Evolutionary conservation across 2,888 invertebrate species (phyloP).

Genomic region (Drosophila prostipennis): DNA sequence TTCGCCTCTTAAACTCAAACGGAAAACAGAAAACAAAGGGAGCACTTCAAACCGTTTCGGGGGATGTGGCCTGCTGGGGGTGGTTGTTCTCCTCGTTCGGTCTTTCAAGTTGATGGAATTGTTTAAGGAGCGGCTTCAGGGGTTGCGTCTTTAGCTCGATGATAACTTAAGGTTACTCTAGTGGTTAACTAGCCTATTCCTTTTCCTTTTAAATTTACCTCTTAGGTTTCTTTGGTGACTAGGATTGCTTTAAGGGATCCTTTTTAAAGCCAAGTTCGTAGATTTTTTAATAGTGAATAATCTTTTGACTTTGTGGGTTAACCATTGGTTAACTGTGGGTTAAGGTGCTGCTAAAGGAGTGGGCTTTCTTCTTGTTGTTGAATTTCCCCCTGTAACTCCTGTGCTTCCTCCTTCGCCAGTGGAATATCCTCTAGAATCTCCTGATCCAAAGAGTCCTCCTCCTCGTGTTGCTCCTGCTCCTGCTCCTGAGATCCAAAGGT

Average conservation of each 20-base stretch:
- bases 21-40: conserved; percentile 10
- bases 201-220: neutral
- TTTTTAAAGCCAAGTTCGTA: neutral
- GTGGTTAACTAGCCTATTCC: conserved; percentile 1
- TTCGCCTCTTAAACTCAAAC: conserved; percentile 17
- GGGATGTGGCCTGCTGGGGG: conserved; percentile 7
- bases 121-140: conserved; percentile 13
- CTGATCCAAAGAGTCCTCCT: conserved; percentile 10
- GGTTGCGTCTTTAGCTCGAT: neutral
- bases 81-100: conserved; percentile 7
- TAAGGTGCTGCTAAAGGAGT: neutral
- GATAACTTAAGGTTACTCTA: neutral
- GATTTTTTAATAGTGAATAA: neutral
- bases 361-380: no score
- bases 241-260: neutral
- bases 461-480: conserved; percentile 17
- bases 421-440: conserved; percentile 6
- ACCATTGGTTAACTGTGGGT: neutral
- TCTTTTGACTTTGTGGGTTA: neutral
- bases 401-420: conserved; percentile 1
- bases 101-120: conserved; percentile 4
- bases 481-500: conserved; percentile 34
- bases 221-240: neutral
- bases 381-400: neutral
- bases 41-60: conserved; percentile 7